phyloP scores from a whole-genome alignment of 2,797 vertebrate genomes.

The Ptychobarbus kaznakovi region DNA sequence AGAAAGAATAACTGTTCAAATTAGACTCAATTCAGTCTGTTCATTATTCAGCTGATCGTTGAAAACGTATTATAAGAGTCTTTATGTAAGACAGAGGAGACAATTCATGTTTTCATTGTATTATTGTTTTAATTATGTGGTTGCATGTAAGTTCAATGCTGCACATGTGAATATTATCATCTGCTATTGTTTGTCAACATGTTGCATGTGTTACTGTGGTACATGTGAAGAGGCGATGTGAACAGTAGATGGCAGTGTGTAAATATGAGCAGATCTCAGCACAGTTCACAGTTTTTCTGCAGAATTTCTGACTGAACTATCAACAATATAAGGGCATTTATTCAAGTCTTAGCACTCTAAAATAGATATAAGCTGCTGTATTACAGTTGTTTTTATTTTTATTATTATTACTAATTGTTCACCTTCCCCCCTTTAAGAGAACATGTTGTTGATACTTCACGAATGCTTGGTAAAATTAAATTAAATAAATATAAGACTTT shows the following conservation, averaged over 20 bases:
- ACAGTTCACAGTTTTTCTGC: background rate
- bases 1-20: background rate
- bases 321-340: background rate
- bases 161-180: background rate
- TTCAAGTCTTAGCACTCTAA: background rate
- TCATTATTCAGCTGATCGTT: background rate
- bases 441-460: no score
- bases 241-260: slow-evolving; percentile 46
- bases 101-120: background rate
- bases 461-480: background rate
- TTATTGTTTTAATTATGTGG: background rate
- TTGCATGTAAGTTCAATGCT: background rate
- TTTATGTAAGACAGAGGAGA: background rate
- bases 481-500: no score
- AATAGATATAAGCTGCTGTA: background rate
- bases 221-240: background rate
- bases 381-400: background rate
- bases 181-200: background rate
- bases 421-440: no score
- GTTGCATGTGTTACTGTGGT: background rate
- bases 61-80: background rate
- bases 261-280: background rate
- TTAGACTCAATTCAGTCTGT: background rate
- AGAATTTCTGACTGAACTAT: background rate
- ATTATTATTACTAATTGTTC: background rate